Base-by-base conservation (phyloP, 2,888 invertebrate species). In the Lomographa bimaculata region DNA sequence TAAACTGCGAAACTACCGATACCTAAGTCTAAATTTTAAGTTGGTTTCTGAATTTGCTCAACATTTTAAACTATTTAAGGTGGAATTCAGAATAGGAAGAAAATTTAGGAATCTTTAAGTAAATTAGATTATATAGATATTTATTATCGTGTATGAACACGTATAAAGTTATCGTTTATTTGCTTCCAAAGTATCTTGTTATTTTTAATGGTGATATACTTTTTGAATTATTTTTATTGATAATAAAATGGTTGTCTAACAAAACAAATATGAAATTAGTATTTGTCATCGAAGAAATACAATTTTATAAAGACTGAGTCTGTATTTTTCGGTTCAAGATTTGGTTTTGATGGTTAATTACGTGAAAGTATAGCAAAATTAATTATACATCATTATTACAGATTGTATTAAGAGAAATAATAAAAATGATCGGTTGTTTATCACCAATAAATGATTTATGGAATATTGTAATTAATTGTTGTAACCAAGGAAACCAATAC, bases 31-130 rank as follows among this genome's bases (percentile, higher is more conserved):
- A 20, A 26, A 27, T 16, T 30, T 16, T 24, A 20, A 7, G 17
- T 34, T 37, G 9, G 18, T 64, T 63, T 71, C 64, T 69, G 63
- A 71, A 70, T 71, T 78, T 79, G 79, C 79, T 79, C 79, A 79
- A 79, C 60, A 60, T 66, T 64, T 53, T 52, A 64, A 54, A 60
- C 57, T 59, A 59, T 60, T 52, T 52, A 54, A 52, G 52, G 34
- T 54, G 45, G 57, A 58, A 54, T 34, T 24, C 10, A 44, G 60
- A 42, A 60, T 60, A 57, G 5, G 57, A 54, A 57, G 53, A 48
- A 37, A 53, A 43, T 51, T 57, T 69, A 71, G 62, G 57, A 63
- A 64, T 69, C 68, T 56, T 66, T 60, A 60, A 16, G 16, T 7
- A 17, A 48, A 45, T 70, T 25, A 29, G 29, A 25, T 42, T 23